Base-by-base conservation (phyloP, 2,888 invertebrate species). In the Drosophila nr. perissopoda region DNA sequence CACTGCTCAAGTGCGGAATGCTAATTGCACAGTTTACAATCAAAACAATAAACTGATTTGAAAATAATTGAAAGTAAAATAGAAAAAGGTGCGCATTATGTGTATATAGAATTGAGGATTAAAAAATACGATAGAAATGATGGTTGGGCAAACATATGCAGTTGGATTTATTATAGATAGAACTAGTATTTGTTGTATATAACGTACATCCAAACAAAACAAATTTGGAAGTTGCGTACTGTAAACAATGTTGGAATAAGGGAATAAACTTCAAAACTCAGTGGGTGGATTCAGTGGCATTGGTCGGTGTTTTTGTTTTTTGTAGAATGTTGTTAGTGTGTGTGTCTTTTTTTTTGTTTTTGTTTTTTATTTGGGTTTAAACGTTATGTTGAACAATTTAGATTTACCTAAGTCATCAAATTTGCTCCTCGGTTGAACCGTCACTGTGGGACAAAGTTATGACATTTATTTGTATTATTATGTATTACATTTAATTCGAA, bases 331-430 rank as follows among this genome's bases (percentile, higher is more conserved):
- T 70, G 71, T 83, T 52, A 66, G 61, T 68, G 71, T 78, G 38
- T 56, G 69, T 76, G 33, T 54, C 31, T 27, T 36, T 8, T 68
- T 21, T 42, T 8, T 68, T 29, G 68, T 71, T 60, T 45, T 21
- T 45, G 36, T 27, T 40, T 13, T 60, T 34, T 72, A 71, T 60
- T 40, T 58, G 21, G 56, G 42, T 40, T 57, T 40, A 62, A 69
- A 57, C 31, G 10, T 62, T 52, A 48, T 76, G 67, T 76, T 80
- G 72, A 68, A 62, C 51, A 80, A 80, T 78, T 78, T 76, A 49
- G 87, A 87, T 95, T 95, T 95, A 95, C 95, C 95, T 95, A 95
- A 94, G 93, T 95, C 95, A 94, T 95, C 95, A 94, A 95, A 94
- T 94, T 95, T 93, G 91, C 92, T 95, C 95, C 95, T 95, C 94